A percentile compares a stretch with the other conserved stretches of the same genome.
These are phyloP conservation scores for Pseudorhombus dupliciocellatus DNA, from an alignment of 2,113 vertebrate species.

Conservation along the genomic window DNA sequence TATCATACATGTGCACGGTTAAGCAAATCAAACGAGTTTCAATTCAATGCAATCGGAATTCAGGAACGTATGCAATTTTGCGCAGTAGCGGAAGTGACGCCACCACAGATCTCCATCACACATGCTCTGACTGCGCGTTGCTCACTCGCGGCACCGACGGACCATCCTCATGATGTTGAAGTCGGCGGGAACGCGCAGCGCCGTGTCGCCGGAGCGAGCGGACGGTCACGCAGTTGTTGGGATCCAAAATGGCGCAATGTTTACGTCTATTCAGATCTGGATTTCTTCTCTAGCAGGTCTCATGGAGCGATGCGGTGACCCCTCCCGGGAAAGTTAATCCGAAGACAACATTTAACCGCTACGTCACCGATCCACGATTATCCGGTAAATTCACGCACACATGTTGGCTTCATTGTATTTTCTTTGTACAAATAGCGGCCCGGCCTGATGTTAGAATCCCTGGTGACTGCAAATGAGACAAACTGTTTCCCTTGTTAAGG, in stretches of 20 bases:
- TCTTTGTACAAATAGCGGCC: constrained; percentile 9
- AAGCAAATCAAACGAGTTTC: background rate
- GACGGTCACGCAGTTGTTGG: constrained; percentile 16
- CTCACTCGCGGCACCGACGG: rapidly evolving
- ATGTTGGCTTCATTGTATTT: background rate
- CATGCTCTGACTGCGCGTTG: rapidly evolving
- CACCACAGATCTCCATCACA: constrained; percentile 25
- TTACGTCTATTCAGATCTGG: constrained; percentile 59
- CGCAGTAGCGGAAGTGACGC: constrained; percentile 24
- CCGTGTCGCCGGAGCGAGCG: background rate
- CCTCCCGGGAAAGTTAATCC: constrained; percentile 14
- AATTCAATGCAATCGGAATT: background rate
- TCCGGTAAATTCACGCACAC: constrained; percentile 18
- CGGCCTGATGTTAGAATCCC: constrained; percentile 25
- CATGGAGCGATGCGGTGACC: constrained; percentile 38
- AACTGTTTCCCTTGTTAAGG: background rate
- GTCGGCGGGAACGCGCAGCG: constrained; percentile 1
- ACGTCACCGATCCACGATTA: background rate
- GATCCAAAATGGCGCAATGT: constrained; percentile 80
- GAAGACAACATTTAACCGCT: background rate
- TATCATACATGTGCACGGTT: background rate
- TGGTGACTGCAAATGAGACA: background rate
- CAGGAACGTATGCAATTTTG: background rate
- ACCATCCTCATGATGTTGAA: constrained; percentile 23
- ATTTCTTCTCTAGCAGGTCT: constrained; percentile 43